Evolutionary conservation across 2,797 vertebrate genomes (phyloP).

Genomic region (Pseudocheirus occidentalis): DNA sequence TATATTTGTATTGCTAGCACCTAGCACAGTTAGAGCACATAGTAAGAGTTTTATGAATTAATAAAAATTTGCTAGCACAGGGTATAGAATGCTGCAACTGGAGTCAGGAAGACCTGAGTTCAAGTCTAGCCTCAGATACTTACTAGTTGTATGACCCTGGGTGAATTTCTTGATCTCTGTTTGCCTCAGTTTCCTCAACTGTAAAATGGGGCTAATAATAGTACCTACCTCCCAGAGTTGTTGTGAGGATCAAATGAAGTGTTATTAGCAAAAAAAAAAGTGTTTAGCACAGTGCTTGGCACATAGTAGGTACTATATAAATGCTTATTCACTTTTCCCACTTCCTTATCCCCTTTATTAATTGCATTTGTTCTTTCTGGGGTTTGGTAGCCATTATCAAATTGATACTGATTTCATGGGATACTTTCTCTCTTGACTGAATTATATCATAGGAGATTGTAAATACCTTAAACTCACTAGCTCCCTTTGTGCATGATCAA

Average conservation of each 20-base stretch:
- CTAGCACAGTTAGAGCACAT: background rate
- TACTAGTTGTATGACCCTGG: background rate
- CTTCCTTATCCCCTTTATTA: background rate
- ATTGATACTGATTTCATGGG: background rate
- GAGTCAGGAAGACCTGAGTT: background rate
- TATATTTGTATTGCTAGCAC: background rate
- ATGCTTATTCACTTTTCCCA: background rate
- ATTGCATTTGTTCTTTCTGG: background rate
- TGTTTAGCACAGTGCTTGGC: background rate
- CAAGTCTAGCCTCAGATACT: background rate
- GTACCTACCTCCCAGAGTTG: background rate
- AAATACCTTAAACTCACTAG: conserved; percentile 11
- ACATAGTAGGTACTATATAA: background rate
- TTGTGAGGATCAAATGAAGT: background rate
- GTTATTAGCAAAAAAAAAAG: background rate
- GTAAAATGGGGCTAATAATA: background rate
- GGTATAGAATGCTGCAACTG: background rate
- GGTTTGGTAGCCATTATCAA: background rate
- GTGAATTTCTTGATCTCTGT: background rate
- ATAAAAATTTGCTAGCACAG: background rate
- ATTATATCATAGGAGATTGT: background rate
- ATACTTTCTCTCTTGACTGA: background rate
- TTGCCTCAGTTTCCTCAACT: background rate
- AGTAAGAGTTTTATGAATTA: background rate
- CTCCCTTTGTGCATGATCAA: conserved; percentile 6